Percentiles rank a stretch among this genome's conserved stretches.
Evolutionary conservation across 2,797 vertebrate genomes (phyloP).

Genomic region (Platyrinchus mystaceus): DNA sequence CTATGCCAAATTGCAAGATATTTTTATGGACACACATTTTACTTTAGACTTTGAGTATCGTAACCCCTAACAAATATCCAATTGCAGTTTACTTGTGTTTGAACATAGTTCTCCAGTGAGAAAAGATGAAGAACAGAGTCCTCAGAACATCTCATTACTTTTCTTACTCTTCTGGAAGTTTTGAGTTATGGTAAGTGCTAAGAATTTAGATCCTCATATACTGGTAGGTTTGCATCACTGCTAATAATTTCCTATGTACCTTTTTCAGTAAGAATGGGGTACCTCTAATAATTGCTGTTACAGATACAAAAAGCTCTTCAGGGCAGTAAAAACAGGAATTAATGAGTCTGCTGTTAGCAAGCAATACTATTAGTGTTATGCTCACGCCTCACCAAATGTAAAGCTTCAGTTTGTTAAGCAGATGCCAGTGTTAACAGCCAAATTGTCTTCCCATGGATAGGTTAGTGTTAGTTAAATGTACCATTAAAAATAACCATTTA

Average conservation of each 20-base stretch:
- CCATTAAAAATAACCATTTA: slow-evolving; percentile 72
- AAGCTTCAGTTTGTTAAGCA: slow-evolving; percentile 70
- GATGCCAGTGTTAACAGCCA: slow-evolving; percentile 66
- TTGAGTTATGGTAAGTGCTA: background rate
- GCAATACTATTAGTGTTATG: slow-evolving; percentile 50
- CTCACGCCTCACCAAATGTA: slow-evolving; percentile 41
- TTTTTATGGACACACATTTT: background rate
- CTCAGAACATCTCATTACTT: background rate
- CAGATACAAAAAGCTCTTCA: slow-evolving; percentile 45
- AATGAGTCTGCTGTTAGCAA: slow-evolving; percentile 67
- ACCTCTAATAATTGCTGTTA: slow-evolving; percentile 41
- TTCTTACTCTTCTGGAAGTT: background rate
- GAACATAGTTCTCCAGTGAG: background rate
- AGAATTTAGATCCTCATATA: background rate
- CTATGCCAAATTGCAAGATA: background rate
- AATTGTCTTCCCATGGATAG: slow-evolving; percentile 68
- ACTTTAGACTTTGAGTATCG: background rate
- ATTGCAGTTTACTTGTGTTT: background rate
- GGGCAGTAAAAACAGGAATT: slow-evolving; percentile 56
- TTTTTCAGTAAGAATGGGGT: slow-evolving; percentile 7
- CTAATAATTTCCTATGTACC: background rate
- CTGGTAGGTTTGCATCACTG: background rate
- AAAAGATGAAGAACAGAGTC: background rate
- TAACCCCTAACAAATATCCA: background rate
- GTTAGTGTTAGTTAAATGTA: slow-evolving; percentile 74